These are phyloP conservation scores for Paramormyrops hopkinsi DNA, from an alignment of 2,797 vertebrate genomes.

Conservation along the genomic window DNA sequence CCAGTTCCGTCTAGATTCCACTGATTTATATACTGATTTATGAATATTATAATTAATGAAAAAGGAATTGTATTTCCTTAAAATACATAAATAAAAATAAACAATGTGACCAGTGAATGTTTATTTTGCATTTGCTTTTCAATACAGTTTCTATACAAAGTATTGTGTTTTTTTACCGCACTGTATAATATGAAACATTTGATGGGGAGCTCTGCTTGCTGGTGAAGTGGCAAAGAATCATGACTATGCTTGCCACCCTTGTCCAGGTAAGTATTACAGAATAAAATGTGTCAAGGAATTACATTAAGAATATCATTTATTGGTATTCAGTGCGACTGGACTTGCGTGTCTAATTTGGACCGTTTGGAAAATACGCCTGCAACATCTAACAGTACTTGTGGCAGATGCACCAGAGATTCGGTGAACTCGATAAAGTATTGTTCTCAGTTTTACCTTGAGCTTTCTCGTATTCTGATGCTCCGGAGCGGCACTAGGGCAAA, in stretches of 20 bases:
- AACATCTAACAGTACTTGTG: neutral
- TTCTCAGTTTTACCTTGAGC: neutral
- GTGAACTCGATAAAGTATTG: neutral
- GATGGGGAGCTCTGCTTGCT: neutral
- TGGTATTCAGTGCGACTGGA: neutral
- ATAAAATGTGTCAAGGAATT: neutral
- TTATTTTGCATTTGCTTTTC: neutral
- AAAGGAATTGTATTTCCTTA: neutral
- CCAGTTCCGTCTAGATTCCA: neutral
- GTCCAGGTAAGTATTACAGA: neutral
- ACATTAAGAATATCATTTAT: neutral
- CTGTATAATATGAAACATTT: neutral
- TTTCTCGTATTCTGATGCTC: neutral
- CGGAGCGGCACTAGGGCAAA: neutral
- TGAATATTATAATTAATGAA: neutral
- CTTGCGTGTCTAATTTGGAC: neutral
- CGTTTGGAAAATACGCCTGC: neutral
- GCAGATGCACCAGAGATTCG: neutral
- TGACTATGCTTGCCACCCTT: neutral
- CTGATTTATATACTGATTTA: neutral
- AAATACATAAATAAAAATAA: neutral
- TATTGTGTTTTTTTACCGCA: neutral
- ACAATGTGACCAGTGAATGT: neutral
- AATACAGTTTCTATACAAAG: neutral
- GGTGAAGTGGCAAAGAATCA: neutral